These are phyloP conservation scores for Acleris emargana DNA, from an alignment of 2,888 invertebrate species.

Conservation along the genomic window DNA sequence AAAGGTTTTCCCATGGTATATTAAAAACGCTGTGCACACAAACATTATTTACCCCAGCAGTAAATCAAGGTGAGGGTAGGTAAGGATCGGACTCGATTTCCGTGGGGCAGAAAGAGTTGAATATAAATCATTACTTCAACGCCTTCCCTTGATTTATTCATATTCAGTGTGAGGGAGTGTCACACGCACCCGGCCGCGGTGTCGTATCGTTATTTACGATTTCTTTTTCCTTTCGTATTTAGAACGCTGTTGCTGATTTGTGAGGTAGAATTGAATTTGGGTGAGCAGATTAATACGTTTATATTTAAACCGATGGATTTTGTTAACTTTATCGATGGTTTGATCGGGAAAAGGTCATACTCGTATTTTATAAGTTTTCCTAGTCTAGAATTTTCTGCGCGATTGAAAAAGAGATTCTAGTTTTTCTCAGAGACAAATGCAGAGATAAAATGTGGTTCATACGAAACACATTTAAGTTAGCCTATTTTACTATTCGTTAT, in stretches of 20 bases:
- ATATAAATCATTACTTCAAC: conserved; percentile 65
- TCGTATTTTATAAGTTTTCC: too few species aligned
- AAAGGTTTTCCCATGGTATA: conserved; percentile 17
- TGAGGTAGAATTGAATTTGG: conserved; percentile 30
- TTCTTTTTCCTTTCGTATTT: conserved; percentile 50
- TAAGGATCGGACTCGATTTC: conserved; percentile 48
- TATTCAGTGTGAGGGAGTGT: conserved; percentile 55
- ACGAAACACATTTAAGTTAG: too few species aligned
- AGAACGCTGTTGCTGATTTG: conserved; percentile 32
- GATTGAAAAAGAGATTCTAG: too few species aligned
- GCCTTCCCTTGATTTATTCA: conserved; percentile 66
- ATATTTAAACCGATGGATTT: background rate
- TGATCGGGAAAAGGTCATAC: too few species aligned
- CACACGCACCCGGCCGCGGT: conserved; percentile 56
- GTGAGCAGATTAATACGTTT: conserved; percentile 17
- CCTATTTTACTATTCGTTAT: too few species aligned
- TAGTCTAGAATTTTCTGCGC: too few species aligned
- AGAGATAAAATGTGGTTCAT: too few species aligned
- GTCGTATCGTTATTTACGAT: conserved; percentile 56
- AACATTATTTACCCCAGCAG: conserved; percentile 34
- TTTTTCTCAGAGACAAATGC: too few species aligned
- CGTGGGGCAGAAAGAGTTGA: conserved; percentile 50
- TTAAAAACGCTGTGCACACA: conserved; percentile 29
- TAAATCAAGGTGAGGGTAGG: conserved; percentile 38
- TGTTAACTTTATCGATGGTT: too few species aligned